A percentile compares a stretch with the other conserved stretches of the same genome.
Conservation (phyloP, 2,113 vertebrate genomes). For the Aleadryas rufinucha region DNA sequence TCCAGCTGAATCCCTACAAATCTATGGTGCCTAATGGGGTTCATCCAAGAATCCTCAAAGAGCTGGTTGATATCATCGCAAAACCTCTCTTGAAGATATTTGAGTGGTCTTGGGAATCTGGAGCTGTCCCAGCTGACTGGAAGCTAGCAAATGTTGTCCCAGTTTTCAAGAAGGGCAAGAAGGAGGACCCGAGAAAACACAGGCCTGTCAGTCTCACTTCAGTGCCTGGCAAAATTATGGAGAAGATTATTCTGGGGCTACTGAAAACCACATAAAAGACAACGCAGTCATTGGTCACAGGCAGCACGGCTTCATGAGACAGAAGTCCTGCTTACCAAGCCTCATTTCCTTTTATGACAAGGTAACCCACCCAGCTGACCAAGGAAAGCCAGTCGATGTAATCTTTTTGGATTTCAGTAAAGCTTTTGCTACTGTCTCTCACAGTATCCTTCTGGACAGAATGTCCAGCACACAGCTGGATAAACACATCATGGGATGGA, state of each 20-base stretch:
- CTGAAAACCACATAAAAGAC: background rate
- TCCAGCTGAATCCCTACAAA: background rate
- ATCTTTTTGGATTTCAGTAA: background rate
- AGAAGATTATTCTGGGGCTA: background rate
- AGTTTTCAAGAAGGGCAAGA: background rate
- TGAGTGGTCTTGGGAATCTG: background rate
- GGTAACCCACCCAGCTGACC: background rate
- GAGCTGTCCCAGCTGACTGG: background rate
- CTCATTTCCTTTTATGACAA: background rate
- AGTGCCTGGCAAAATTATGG: background rate
- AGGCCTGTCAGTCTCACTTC: background rate
- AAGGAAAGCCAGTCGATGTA: background rate
- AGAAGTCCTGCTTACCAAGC: background rate
- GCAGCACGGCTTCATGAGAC: background rate
- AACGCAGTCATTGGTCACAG: accelerated
- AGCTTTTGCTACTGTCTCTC: background rate
- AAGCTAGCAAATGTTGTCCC: accelerated
- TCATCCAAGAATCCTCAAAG: background rate
- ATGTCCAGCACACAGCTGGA: background rate
- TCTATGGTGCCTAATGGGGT: background rate
- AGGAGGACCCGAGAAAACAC: background rate
- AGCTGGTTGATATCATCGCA: accelerated
- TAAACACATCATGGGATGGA: background rate
- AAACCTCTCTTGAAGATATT: background rate
- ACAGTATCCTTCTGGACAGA: background rate